Conservation (phyloP, 2,113 vertebrate genomes). For the Hystrix cristata region DNA sequence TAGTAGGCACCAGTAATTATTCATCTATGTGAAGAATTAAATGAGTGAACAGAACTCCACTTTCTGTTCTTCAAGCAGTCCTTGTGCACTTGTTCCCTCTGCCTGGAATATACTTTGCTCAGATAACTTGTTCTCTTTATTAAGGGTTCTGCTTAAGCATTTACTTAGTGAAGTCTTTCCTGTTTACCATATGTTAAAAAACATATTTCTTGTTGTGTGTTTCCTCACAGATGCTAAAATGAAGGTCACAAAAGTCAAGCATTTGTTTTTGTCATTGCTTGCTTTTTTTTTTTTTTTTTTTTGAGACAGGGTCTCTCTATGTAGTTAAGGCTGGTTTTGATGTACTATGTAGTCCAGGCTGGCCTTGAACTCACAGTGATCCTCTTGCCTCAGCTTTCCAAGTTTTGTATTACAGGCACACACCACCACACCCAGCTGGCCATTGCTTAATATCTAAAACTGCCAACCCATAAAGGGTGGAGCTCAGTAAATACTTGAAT, state of each 20-base stretch:
- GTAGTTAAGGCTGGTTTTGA: not conserved
- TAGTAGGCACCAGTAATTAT: not conserved
- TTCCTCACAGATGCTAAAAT: not conserved
- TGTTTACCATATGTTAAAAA: conserved; percentile 12
- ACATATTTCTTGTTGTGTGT: not conserved
- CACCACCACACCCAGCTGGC: not conserved
- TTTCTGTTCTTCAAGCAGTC: not conserved
- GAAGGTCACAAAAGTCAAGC: conserved; percentile 9
- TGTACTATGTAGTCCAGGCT: not conserved
- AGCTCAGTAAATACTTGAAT: not conserved
- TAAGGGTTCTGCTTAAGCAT: not conserved
- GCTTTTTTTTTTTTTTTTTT: not conserved
- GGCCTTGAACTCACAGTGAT: not conserved
- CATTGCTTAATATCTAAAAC: not conserved
- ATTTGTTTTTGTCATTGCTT: not conserved
- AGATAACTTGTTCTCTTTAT: not conserved
- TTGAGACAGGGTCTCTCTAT: not conserved
- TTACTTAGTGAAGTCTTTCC: not conserved
- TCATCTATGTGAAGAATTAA: not conserved
- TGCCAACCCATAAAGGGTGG: not conserved
- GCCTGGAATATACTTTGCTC: not conserved
- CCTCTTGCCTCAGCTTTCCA: not conserved
- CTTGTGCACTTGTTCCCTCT: conserved; percentile 5
- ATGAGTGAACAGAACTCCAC: too few species aligned
- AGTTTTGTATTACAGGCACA: not conserved